Evolutionary conservation across 2,797 vertebrate species (phyloP).

Genomic region (Masticophis lateralis): DNA sequence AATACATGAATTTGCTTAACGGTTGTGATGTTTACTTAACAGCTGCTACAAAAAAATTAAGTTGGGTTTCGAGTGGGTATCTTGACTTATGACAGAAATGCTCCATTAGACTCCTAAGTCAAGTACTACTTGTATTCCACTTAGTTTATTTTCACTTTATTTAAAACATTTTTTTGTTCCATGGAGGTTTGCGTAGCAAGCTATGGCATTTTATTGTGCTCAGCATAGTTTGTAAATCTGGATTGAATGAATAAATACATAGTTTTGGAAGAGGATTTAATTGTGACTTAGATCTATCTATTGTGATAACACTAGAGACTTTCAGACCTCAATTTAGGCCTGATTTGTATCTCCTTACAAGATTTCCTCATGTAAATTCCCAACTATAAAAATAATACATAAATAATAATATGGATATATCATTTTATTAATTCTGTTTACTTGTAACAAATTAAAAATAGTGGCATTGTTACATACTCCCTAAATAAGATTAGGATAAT

Average conservation of each 20-base stretch:
- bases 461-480: not conserved
- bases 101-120: not conserved
- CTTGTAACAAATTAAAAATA: not conserved
- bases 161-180: not conserved
- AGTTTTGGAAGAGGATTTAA: not conserved
- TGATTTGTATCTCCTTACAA: not conserved
- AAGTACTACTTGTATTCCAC: not conserved
- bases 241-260: slow-evolving; percentile 53
- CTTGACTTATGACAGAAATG: not conserved
- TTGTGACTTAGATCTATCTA: slow-evolving; percentile 62
- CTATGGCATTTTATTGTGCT: not conserved
- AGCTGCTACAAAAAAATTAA: not conserved
- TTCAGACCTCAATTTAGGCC: not conserved
- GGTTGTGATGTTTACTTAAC: not conserved
- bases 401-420: not conserved
- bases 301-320: slow-evolving; percentile 8
- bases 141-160: not conserved
- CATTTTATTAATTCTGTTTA: not conserved
- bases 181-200: not conserved
- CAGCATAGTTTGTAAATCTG: slow-evolving; percentile 5
- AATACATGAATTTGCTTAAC: not conserved
- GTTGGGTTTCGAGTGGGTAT: not conserved
- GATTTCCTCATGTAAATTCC: not conserved
- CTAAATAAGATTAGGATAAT: not conserved
- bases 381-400: not conserved